phyloP scores from a whole-genome alignment of 2,113 vertebrate species.

The Lepus americanus region DNA sequence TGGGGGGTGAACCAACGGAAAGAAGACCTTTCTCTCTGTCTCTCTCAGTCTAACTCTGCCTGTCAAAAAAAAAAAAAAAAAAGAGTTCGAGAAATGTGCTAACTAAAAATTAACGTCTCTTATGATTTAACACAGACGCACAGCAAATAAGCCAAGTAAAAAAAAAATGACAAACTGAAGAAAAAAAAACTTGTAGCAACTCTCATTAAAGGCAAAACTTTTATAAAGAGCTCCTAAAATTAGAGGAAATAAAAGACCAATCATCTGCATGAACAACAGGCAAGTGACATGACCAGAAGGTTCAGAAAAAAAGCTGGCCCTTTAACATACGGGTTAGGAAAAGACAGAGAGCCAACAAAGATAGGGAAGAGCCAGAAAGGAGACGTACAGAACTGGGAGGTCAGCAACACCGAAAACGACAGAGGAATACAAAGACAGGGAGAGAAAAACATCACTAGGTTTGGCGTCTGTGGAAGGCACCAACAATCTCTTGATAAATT shows the following conservation, averaged over 20 bases:
- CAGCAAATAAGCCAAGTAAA: conserved; percentile 45
- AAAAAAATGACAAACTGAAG: neutral
- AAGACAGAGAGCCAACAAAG: neutral
- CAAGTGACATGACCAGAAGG: neutral
- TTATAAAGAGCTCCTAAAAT: conserved; percentile 55
- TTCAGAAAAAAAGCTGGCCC: neutral
- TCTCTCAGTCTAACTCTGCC: no score
- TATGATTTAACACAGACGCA: neutral
- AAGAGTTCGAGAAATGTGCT: neutral
- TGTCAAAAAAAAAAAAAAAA: no score
- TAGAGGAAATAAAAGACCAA: neutral
- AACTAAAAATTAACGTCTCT: conserved; percentile 20
- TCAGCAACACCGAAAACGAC: neutral
- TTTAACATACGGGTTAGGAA: neutral
- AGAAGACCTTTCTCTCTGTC: no score
- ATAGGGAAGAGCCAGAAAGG: neutral
- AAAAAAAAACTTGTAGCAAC: neutral
- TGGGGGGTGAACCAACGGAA: no score
- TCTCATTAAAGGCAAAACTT: conserved; percentile 30
- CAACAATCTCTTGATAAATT: neutral
- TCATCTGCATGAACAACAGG: neutral
- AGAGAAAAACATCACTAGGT: neutral
- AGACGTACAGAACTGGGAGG: neutral
- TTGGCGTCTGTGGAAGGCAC: neutral
- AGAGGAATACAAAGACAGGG: neutral